Evolutionary conservation across 30 jellyfish, hydroid and myxozoan species (phyloP).

Genomic region (Cassiopea xamachana): DNA sequence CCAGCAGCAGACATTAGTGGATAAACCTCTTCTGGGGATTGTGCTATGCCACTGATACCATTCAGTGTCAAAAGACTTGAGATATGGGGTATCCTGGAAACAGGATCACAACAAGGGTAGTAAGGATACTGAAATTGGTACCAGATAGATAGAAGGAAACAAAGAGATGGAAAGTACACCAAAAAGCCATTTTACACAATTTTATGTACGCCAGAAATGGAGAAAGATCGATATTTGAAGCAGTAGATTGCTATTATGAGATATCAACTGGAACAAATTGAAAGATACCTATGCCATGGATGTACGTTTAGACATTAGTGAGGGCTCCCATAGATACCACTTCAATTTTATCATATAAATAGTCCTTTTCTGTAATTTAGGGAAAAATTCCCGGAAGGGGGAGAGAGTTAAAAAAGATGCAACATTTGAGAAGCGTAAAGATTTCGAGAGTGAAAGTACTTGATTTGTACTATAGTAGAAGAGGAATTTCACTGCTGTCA

Average conservation of each 20-base stretch:
- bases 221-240: conserved; percentile 55
- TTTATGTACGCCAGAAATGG: conserved; percentile 24
- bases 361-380: no score
- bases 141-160: conserved; percentile 8
- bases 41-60: conserved; percentile 40
- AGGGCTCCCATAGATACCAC: no score
- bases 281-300: no score
- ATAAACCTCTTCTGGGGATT: conserved; percentile 17
- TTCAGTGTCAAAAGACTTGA: conserved; percentile 10
- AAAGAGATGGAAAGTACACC: background rate
- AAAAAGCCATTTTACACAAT: conserved; percentile 20
- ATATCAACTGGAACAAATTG: no score
- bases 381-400: no score
- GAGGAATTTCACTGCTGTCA: no score
- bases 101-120: conserved; percentile 34
- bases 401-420: no score
- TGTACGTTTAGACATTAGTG: no score
- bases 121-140: background rate
- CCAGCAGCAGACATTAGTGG: conserved; percentile 18
- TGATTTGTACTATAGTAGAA: no score
- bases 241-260: background rate
- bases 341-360: no score
- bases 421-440: no score
- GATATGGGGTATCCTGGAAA: conserved; percentile 38
- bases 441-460: no score